Conservation (phyloP, 2,797 vertebrate species). For the Smutsia gigantea region DNA sequence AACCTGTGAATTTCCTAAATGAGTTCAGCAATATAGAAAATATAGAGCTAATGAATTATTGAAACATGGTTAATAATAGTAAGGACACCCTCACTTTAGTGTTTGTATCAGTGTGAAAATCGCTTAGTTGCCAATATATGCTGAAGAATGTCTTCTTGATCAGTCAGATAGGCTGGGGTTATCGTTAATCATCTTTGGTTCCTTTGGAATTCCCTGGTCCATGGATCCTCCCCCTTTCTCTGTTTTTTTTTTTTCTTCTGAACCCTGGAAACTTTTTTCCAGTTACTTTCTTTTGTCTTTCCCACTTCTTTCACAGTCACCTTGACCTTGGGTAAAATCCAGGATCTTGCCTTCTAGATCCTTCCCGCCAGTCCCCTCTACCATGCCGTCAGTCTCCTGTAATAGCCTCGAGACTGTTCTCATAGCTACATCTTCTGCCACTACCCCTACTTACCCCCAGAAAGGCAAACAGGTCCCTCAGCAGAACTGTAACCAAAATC, state of each 20-base stretch:
- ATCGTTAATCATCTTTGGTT: constrained; percentile 44
- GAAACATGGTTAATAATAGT: constrained; percentile 72
- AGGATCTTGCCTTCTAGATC: constrained; percentile 22
- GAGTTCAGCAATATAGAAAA: constrained; percentile 79
- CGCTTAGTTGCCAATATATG: constrained; percentile 61
- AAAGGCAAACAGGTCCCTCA: not conserved
- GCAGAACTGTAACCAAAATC: constrained; percentile 54
- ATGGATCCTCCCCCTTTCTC: constrained; percentile 1
- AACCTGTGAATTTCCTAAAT: constrained; percentile 82
- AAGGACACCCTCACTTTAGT: constrained; percentile 74
- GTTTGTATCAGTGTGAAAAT: constrained; percentile 79
- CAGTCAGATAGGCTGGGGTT: constrained; percentile 62
- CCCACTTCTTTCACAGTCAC: not conserved
- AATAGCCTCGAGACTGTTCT: not conserved
- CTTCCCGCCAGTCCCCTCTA: not conserved
- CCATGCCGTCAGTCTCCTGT: not conserved
- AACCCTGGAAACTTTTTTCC: not conserved
- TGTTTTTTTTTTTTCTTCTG: constrained; percentile 42
- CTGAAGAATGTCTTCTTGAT: constrained; percentile 58
- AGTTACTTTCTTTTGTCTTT: not conserved
- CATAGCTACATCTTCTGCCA: not conserved
- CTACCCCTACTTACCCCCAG: not conserved
- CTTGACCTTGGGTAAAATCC: constrained; percentile 27
- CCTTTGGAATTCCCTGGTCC: constrained; percentile 47
- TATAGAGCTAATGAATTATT: constrained; percentile 79